Evolutionary conservation across 2,113 vertebrate genomes (phyloP).

Genomic region (Oophaga pumilio): DNA sequence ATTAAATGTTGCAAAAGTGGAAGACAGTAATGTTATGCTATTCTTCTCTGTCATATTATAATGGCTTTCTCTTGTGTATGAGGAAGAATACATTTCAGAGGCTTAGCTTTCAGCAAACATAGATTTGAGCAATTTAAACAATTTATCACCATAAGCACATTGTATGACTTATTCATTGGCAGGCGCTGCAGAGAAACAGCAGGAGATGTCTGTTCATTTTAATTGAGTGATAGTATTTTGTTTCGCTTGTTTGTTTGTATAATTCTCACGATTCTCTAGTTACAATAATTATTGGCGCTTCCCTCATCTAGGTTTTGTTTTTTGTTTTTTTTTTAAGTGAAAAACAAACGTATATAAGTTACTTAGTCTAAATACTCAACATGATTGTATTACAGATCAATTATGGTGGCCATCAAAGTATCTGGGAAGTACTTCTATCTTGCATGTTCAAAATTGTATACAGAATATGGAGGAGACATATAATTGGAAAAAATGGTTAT

Average conservation of each 20-base stretch:
- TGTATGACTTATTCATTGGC: conserved; percentile 37
- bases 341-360: no score
- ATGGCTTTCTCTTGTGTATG: neutral
- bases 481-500: no score
- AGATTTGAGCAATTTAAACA: conserved; percentile 18
- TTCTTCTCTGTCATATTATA: neutral
- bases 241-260: neutral
- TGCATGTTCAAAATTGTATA: no score
- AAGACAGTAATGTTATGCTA: neutral
- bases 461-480: no score
- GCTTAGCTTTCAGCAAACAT: conserved; percentile 5
- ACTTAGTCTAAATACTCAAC: no score
- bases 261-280: neutral
- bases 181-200: neutral
- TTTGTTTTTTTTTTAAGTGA: no score
- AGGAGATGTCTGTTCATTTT: neutral
- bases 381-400: no score
- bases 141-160: conserved; percentile 29
- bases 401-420: no score
- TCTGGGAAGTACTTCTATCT: no score
- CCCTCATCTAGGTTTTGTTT: neutral
- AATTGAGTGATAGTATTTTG: neutral
- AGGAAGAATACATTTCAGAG: conserved; percentile 9
- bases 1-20: neutral
- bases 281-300: neutral